A percentile compares a stretch with the other conserved stretches of the same genome.
These are phyloP conservation scores for Rhinichthys osculus DNA, from an alignment of 2,797 vertebrate species.

Conservation along the genomic window DNA sequence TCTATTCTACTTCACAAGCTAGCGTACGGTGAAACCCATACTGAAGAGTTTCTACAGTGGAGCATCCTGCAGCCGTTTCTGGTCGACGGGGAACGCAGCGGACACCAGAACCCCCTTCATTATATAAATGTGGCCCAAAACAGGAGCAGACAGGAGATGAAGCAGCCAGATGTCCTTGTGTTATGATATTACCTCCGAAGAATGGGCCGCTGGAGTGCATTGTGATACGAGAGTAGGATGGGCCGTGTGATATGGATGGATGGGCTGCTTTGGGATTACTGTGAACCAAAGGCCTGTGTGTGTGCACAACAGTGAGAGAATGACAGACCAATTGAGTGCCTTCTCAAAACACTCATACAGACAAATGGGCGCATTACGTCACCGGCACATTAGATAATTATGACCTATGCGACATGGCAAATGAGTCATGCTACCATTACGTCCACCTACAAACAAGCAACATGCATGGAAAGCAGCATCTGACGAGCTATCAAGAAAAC, in stretches of 20 bases:
- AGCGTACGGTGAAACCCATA: not conserved
- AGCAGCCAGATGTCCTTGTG: conserved; percentile 74
- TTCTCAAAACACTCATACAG: conserved; percentile 4
- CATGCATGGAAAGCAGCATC: not conserved
- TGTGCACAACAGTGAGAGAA: not conserved
- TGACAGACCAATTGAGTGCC: not conserved
- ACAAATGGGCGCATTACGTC: not conserved
- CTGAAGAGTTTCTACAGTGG: not conserved
- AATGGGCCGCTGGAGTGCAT: conserved; percentile 52
- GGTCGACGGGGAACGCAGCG: conserved; percentile 55
- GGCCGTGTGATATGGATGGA: conserved; percentile 29
- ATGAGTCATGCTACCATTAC: conserved; percentile 32
- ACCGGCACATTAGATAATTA: conserved; percentile 10
- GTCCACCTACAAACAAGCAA: conserved; percentile 24
- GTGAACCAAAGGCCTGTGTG: not conserved
- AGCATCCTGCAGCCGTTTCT: conserved; percentile 63
- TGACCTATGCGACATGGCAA: conserved; percentile 21
- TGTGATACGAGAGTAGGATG: conserved; percentile 50
- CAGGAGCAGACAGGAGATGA: conserved; percentile 70
- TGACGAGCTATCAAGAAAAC: not conserved
- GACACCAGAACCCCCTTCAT: conserved; percentile 59
- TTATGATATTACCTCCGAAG: conserved; percentile 66
- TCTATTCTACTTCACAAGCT: not conserved
- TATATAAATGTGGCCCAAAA: conserved; percentile 70
- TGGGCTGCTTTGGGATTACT: not conserved